Evolutionary conservation across 2,888 invertebrate species (phyloP).

Genomic region (Drosophila testacea): DNA sequence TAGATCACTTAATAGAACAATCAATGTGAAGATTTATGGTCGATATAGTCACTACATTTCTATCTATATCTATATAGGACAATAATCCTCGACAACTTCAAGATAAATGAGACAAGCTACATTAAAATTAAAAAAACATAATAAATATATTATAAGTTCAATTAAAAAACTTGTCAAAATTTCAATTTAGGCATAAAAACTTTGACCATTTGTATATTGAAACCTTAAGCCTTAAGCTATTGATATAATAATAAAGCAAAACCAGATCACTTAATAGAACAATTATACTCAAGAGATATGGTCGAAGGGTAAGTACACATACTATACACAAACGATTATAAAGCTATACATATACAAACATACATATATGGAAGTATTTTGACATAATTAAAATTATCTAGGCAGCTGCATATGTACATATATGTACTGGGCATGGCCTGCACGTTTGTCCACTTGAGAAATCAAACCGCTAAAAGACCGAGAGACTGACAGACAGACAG

Average conservation of each 20-base stretch:
- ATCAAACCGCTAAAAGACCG: slow-evolving; percentile 6
- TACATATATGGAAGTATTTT: slow-evolving; percentile 18
- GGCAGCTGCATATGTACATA: slow-evolving; percentile 13
- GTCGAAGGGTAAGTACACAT: slow-evolving; percentile 8
- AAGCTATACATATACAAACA: neutral
- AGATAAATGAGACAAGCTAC: neutral
- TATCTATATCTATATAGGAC: too few species aligned
- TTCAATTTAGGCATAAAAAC: too few species aligned
- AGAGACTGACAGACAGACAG: neutral
- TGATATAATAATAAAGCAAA: neutral
- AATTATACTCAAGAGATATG: slow-evolving; percentile 13
- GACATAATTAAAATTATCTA: slow-evolving; percentile 41
- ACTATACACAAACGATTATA: neutral
- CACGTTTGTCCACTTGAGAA: slow-evolving; percentile 35
- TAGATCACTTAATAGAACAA: too few species aligned
- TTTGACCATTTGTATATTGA: too few species aligned
- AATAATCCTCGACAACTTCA: neutral
- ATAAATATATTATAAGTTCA: too few species aligned
- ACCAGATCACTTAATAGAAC: slow-evolving; percentile 8
- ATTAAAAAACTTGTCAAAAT: too few species aligned
- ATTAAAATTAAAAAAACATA: too few species aligned
- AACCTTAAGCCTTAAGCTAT: neutral
- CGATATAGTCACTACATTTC: too few species aligned
- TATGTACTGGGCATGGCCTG: neutral
- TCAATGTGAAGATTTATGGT: too few species aligned